Evolutionary conservation across 2,888 invertebrate species (phyloP).

Genomic region (Mellilla xanthometata): DNA sequence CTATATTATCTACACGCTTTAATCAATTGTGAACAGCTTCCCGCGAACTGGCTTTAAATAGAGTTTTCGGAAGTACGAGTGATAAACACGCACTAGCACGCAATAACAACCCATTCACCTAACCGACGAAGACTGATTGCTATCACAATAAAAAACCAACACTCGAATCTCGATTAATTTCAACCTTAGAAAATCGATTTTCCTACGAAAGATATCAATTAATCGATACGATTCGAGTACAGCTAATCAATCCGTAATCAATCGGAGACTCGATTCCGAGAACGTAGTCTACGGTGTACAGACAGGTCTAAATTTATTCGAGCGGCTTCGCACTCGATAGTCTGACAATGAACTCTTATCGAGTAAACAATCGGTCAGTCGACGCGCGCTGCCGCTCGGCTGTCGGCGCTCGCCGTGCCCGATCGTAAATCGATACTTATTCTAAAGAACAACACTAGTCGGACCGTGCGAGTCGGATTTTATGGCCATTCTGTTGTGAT

Average conservation of each 20-base stretch:
- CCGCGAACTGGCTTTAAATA: conserved; percentile 15
- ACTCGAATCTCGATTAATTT: conserved; percentile 17
- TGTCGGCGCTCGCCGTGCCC: conserved; percentile 62
- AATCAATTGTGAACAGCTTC: conserved; percentile 10
- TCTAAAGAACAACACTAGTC: conserved; percentile 55
- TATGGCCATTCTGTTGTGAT: conserved; percentile 60
- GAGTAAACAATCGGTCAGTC: conserved; percentile 75
- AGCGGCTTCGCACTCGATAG: conserved; percentile 65
- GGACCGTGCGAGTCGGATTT: conserved; percentile 59
- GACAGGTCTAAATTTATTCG: conserved; percentile 71
- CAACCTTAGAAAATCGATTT: conserved; percentile 12
- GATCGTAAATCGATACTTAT: conserved; percentile 71
- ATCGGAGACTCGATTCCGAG: conserved; percentile 50
- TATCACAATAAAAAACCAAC: conserved; percentile 27
- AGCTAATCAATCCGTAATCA: conserved; percentile 36
- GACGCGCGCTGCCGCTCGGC: conserved; percentile 67
- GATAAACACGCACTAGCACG: conserved; percentile 30
- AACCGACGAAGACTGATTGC: conserved; percentile 28
- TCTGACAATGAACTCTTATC: conserved; percentile 79
- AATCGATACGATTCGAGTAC: conserved; percentile 8
- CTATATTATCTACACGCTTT: too few species aligned
- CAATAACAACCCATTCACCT: conserved; percentile 33
- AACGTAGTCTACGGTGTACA: conserved; percentile 49
- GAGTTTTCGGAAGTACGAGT: conserved; percentile 19
- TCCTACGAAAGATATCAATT: conserved; percentile 20